Evolutionary conservation across 2,888 invertebrate genomes (phyloP), one percentile per base, ranked within the genome.

Genomic region (Emmelina monodactyla): DNA sequence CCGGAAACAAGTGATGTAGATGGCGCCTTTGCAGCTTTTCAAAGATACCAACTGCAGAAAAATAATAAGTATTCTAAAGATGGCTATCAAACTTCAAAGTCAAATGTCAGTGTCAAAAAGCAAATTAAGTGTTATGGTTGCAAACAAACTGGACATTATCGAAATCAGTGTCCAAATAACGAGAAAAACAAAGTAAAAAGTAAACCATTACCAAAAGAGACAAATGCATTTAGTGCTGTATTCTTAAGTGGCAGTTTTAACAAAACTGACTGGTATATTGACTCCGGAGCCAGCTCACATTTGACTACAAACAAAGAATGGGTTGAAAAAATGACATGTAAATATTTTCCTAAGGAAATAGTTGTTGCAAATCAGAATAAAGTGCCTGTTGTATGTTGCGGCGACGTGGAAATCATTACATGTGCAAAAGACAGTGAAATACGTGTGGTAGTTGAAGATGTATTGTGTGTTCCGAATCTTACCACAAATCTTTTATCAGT

Each of bases 401-500:
- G 44, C 16, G 31, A 43, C 25, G 35, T 42, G 15, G n/a, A 39
- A n/a, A 44, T 43, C 15, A 38, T 32, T 2, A 41, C 45, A 25
- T 19, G 16, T 14, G 35, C 19, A 10, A 33, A 47, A 5, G 44
- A 19, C 14, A 40, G 46, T 9, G 34, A 47, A 5, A 11, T n/a
- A n/a, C n/a, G n/a, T n/a, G n/a, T n/a, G n/a, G n/a, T n/a, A n/a
- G n/a, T n/a, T n/a, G 30, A 39, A 30, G 32, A 40, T 10, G 42
- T 48, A 2, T 39, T 37, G 3, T 44, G 44, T 35, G 28, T 43
- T 5, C 41, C 42, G 11, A 33, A 16, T 13, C 30, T 48, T 16
- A 41, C 45, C 2, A 46, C 43, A 7, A 44, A 45, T 22, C 28
- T 45, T 6, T 1, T 43, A 22, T 44, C 44, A 10, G 44, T 43